Evolutionary conservation across 1,140 invertebrate genomes (phyloP).

Genomic region (Lepidurus packardi): DNA sequence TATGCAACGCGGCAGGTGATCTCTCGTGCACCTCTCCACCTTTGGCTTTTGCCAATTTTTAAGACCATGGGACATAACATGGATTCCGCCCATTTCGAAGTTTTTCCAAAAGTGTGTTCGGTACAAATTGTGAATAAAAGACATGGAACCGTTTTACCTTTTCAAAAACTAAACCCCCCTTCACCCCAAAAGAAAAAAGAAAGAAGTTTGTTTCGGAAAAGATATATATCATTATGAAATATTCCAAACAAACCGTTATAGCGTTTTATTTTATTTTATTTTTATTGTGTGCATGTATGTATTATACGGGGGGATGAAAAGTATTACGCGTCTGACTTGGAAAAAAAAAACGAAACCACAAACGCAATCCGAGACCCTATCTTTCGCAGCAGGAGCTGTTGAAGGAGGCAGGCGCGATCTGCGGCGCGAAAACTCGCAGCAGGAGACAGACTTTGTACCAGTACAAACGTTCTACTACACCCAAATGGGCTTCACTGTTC

Average conservation of each 20-base stretch:
- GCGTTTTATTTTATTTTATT: no score
- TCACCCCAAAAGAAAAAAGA: background rate
- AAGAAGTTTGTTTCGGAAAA: background rate
- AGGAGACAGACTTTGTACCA: conserved; percentile 6
- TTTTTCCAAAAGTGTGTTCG: background rate
- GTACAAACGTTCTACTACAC: background rate
- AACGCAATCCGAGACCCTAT: background rate
- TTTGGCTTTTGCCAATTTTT: conserved; percentile 15
- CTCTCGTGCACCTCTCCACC: conserved; percentile 17
- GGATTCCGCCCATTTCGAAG: conserved; percentile 12
- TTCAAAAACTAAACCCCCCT: background rate
- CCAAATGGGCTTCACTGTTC: background rate
- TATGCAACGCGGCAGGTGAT: conserved; percentile 17
- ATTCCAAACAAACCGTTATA: no score
- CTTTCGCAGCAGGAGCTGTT: conserved; percentile 17
- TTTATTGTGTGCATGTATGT: no score
- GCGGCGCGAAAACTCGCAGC: conserved; percentile 20
- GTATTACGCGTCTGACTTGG: background rate
- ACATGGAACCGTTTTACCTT: background rate
- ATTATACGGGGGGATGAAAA: background rate
- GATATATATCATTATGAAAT: background rate
- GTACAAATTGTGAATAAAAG: conserved; percentile 20
- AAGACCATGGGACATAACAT: conserved; percentile 10
- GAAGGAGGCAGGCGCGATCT: conserved; percentile 20
- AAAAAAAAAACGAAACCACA: background rate